phyloP scores from a whole-genome alignment of 2,797 vertebrate species.

The Lutjanus argentimaculatus region DNA sequence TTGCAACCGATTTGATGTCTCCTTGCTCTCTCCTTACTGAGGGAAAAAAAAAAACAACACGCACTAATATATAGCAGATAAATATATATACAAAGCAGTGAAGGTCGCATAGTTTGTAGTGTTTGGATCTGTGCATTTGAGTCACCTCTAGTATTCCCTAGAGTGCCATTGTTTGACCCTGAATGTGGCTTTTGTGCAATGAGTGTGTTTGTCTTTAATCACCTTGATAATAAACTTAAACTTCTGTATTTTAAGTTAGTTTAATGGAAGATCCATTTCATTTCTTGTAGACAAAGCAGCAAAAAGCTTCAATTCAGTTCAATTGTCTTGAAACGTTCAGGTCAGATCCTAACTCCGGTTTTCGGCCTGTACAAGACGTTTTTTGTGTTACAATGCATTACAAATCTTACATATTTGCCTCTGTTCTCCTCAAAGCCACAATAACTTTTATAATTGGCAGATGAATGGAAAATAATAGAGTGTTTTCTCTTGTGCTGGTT shows the following conservation, averaged over 20 bases:
- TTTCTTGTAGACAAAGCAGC: too few relatives aligned
- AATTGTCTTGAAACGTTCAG: neutral
- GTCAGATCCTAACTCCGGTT: neutral
- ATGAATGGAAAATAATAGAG: slow-evolving; percentile 20
- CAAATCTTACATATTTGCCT: neutral
- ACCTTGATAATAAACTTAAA: neutral
- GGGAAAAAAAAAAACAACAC: too few relatives aligned
- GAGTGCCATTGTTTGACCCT: neutral
- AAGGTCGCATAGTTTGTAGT: too few relatives aligned
- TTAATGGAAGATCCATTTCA: neutral
- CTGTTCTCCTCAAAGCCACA: neutral
- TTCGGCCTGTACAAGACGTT: neutral
- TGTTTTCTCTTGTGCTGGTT: slow-evolving; percentile 20
- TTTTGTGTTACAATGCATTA: neutral
- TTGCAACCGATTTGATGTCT: too few relatives aligned
- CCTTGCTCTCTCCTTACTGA: too few relatives aligned
- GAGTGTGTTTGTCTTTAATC: neutral
- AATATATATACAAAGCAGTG: too few relatives aligned
- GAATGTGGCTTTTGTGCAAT: neutral
- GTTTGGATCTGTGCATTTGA: too few relatives aligned
- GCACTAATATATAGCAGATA: too few relatives aligned
- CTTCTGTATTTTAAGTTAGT: neutral
- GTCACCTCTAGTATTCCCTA: too few relatives aligned
- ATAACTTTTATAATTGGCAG: slow-evolving; percentile 26
- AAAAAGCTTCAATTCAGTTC: neutral